Percentiles rank a stretch among this genome's conserved stretches.
These are phyloP conservation scores for Psammodynastes pulverulentus DNA, from an alignment of 2,113 vertebrate genomes.

Conservation along the genomic window DNA sequence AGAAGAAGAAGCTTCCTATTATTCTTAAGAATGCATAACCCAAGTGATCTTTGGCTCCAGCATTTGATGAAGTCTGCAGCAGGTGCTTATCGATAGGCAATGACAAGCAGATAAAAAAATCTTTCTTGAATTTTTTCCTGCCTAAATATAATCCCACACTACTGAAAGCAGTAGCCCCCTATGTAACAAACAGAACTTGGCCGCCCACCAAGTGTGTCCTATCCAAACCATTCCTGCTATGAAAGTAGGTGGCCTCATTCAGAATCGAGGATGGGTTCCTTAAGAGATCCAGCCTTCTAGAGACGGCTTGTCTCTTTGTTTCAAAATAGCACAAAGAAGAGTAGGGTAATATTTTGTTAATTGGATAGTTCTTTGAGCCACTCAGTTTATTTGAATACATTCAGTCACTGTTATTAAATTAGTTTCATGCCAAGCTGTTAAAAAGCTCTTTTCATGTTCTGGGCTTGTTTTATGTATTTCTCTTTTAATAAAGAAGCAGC, in stretches of 20 bases:
- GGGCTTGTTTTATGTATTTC: neutral
- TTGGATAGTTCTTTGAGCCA: slow-evolving; percentile 10
- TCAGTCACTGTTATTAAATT: neutral
- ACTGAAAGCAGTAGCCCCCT: slow-evolving; percentile 22
- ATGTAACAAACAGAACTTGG: slow-evolving; percentile 37
- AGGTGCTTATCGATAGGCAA: neutral
- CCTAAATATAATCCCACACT: slow-evolving; percentile 38
- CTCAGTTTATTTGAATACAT: neutral
- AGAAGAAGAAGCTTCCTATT: neutral
- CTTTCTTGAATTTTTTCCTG: slow-evolving; percentile 13
- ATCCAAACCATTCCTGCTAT: slow-evolving; percentile 27
- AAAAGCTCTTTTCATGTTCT: slow-evolving; percentile 30
- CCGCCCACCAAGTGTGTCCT: slow-evolving; percentile 35
- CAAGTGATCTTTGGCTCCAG: neutral
- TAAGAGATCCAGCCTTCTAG: neutral
- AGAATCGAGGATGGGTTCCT: slow-evolving; percentile 9
- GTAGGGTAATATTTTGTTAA: slow-evolving; percentile 16
- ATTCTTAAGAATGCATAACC: slow-evolving; percentile 7
- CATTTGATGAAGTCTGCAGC: slow-evolving; percentile 14
- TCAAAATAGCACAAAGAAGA: slow-evolving; percentile 28
- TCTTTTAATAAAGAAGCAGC: neutral
- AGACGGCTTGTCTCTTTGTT: slow-evolving; percentile 18
- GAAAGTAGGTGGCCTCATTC: slow-evolving; percentile 3
- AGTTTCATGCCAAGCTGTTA: slow-evolving; percentile 21
- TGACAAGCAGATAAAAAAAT: neutral